Base-by-base conservation (phyloP, 2,113 vertebrate genomes). In the Pteropus alecto region DNA sequence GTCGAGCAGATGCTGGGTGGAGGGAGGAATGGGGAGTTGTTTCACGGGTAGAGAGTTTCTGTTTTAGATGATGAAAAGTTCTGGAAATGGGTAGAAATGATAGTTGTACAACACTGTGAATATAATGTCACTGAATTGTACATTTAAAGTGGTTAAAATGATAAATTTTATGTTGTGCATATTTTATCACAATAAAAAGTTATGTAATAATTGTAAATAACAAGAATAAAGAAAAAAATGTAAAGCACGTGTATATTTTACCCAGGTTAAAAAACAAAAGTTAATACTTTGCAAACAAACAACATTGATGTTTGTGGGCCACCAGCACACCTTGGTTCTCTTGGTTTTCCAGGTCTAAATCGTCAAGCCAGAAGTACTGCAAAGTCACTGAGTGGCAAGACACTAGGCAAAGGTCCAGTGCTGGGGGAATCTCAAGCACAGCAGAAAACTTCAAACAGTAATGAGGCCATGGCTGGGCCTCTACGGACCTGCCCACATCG, bases 311-410 rank as follows among this genome's bases (percentile, higher is more conserved):
- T 51, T 33, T n/a, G 35, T 11, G 35, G 35, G 61, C 15, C 43
- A 3, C 0, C 0, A 1, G 38, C 0, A n/a, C 13, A 19, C 43
- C 33, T 38, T 7, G 30, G 30, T 33, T 46, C 48, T 58, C 56
- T 30, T 14, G 15, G 48, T 19, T 51, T 41, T 33, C n/a, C 26
- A 33, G 8, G 6, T 16, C 48, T 28, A 18, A 46, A 33, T 41
- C n/a, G 14, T 33, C 30, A 14, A n/a, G 19, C 12, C 54, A 18
- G n/a, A 81, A 8, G 33, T 8, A 43, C 14, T 11, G 7, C 3
- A 4, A 24, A 9, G 1, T 43, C 28, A 38, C 28, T 65, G 0
- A 15, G 67, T 5, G 14, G 60, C 33, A 28, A 33, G 54, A 41
- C n/a, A 15, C 11, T 24, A 74, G n/a, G 13, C 0, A 3, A 48